Conservation (phyloP, 2,797 vertebrate species). For the Alectoris magna region DNA sequence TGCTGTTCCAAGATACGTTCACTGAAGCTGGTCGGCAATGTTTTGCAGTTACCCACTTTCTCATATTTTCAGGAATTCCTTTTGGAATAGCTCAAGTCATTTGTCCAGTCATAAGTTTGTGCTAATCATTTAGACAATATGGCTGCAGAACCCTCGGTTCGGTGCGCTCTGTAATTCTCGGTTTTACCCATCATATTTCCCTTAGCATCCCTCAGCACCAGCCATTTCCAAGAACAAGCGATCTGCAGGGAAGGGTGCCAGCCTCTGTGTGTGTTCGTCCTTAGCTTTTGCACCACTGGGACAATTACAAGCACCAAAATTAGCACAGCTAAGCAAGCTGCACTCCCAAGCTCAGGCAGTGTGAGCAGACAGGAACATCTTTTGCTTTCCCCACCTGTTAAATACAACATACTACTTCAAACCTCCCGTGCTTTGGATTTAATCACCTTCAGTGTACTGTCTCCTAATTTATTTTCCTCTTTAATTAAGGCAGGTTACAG, state of each 20-base stretch:
- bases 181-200: neutral
- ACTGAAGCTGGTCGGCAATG: neutral
- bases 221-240: neutral
- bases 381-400: slow-evolving; percentile 1
- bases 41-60: neutral
- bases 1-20: neutral
- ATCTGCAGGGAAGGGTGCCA: neutral
- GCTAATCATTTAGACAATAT: neutral
- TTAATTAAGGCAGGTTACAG: neutral
- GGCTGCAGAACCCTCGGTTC: neutral
- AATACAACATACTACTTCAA: neutral
- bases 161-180: neutral
- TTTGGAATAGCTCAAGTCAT: neutral
- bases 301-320: neutral
- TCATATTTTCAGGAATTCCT: slow-evolving; percentile 13
- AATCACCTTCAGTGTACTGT: neutral
- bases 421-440: neutral
- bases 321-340: neutral
- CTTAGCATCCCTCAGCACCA: neutral
- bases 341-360: neutral
- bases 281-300: neutral
- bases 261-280: neutral
- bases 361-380: neutral
- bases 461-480: neutral
- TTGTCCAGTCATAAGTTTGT: neutral